Evolutionary conservation across 2,888 invertebrate species (phyloP), one percentile per base, ranked within the genome.

Genomic region (Lordiphosa andalusiaca): DNA sequence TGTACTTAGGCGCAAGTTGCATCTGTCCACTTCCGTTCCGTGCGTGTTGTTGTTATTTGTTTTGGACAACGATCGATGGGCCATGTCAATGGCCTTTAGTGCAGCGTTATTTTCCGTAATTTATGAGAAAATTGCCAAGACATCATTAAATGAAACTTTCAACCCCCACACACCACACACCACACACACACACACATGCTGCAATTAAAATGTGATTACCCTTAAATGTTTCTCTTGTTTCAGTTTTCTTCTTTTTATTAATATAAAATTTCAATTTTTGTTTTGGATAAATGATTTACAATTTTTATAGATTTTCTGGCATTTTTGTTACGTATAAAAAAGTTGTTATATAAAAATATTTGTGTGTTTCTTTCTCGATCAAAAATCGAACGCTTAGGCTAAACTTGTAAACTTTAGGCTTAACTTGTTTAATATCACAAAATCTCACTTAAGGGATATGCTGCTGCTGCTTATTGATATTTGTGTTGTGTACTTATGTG

Each of bases 31-130:
- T 86, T 85, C 71, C 78, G 69, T 52, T 63, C 52, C 44, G 16
- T 59, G 56, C 56, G 55, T 54, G 55, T 65, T 56, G 55, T 65
- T 56, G 58, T 58, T 53, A 63, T 69, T 64, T 66, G 71, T 58
- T 57, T 41, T 67, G 52, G 16, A 69, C 62, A 62, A 55, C 30
- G 47, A 36, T 78, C 83, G 83, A 84, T 78, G 67, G 71, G 37
- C 63, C 85, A 71, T 78, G 85, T 85, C 87, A 85, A 87, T 75
- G 84, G 83, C 81, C 86, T 76, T 76, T 82, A 44, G 50, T 84
- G 71, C 69, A 69, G 48, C 63, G 65, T 52, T 65, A 73, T 74
- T 65, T 49, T 48, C 53, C 46, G 54, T 56, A 48, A 40, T 42
- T 74, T 71, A 71, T 74, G 74, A 63, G 71, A 74, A 74, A 74